Evolutionary conservation across 2,797 vertebrate species (phyloP).

Genomic region (Sternotherus odoratus): DNA sequence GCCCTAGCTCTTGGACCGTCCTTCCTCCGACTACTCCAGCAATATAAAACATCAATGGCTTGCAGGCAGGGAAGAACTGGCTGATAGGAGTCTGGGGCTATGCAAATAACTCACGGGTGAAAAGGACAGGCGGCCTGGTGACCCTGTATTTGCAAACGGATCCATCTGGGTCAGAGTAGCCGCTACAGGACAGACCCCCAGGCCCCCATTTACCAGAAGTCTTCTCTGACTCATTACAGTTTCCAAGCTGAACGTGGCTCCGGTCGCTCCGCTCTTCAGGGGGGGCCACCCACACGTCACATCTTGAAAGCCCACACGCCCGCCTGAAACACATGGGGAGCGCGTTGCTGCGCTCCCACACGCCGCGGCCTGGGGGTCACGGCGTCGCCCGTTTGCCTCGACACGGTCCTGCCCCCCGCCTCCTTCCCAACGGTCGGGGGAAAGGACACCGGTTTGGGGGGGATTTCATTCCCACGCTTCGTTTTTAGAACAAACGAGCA

Average conservation of each 20-base stretch:
- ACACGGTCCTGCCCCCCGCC: neutral
- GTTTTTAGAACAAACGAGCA: neutral
- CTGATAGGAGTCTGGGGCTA: no score
- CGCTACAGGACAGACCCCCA: neutral
- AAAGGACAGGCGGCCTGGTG: neutral
- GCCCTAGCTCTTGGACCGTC: neutral
- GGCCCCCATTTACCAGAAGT: neutral
- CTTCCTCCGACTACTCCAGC: neutral
- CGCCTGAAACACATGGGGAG: neutral
- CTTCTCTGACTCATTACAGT: neutral
- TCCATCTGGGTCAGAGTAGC: neutral
- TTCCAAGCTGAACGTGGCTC: neutral
- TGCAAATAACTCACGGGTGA: neutral
- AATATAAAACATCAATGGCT: neutral
- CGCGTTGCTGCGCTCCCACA: neutral
- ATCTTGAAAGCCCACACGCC: neutral
- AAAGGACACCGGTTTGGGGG: neutral
- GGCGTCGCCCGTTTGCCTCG: neutral
- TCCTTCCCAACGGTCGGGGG: rapidly evolving
- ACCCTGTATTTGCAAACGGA: neutral
- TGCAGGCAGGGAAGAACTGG: neutral
- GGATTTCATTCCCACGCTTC: rapidly evolving
- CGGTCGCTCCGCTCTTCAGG: neutral
- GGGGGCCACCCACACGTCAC: rapidly evolving
- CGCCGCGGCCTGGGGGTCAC: neutral